Evolutionary conservation across 2,797 vertebrate genomes (phyloP), one percentile per base, ranked within the genome.

Genomic region (Nyctalus aviator): DNA sequence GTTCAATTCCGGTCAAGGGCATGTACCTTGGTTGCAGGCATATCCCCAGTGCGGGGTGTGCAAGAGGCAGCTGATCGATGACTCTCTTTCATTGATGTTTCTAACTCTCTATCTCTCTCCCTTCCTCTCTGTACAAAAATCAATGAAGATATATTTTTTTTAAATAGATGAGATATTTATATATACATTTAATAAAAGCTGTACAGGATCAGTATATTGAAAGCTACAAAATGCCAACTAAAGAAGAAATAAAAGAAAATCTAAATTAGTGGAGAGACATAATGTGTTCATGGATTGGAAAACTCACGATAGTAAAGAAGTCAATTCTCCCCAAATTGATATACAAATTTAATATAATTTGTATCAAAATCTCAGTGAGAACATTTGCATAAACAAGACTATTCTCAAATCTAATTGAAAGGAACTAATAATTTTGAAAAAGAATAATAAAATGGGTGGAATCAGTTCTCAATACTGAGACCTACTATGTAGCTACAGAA

Each of bases 131-230:
- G n/a, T n/a, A n/a, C n/a, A n/a, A n/a, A n/a, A n/a, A n/a, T n/a
- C n/a, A n/a, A n/a, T n/a, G n/a, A n/a, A n/a, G n/a, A n/a, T n/a
- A n/a, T n/a, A n/a, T n/a, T n/a, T n/a, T n/a, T n/a, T n/a, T n/a
- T n/a, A 69, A 88, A 68, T 84, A 84, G 87, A 84, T 84, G 46
- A 87, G 27, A 35, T 90, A 30, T 73, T 77, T 88, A 68, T 18
- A 27, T 57, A 23, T n/a, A 79, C 59, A 91, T 79, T 64, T 95
- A 73, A 81, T 30, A 86, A 86, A 85, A 75, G 41, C 53, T 82
- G 32, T 48, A 69, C 2, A 76, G 23, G 68, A 37, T 30, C 53
- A 68, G 2, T 32, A 76, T 37, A 21, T 10, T 86, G 15, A 69
- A 90, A 90, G 75, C 75, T 32, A 71, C 8, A 85, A 71, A 90